Percentiles rank a stretch among this genome's conserved stretches.
Evolutionary conservation across 2,113 vertebrate species (phyloP).

Genomic region (Protobothrops mucrosquamatus): DNA sequence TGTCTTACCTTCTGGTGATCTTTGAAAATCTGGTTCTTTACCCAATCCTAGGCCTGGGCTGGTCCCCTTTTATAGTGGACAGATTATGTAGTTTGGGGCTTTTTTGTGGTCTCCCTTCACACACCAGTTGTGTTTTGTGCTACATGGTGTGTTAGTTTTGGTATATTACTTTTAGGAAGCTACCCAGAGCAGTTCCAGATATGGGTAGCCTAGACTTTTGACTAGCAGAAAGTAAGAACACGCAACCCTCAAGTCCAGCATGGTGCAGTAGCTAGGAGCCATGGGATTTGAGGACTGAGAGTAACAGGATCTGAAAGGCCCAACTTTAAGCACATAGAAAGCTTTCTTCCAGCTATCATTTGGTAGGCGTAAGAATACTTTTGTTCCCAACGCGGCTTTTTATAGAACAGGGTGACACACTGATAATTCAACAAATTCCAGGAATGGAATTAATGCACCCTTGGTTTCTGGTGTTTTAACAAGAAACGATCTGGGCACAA

Average conservation of each 20-base stretch:
- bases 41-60: neutral
- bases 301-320: neutral
- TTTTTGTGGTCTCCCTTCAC: neutral
- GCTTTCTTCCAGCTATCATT: neutral
- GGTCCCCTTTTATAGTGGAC: neutral
- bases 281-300: neutral
- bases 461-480: neutral
- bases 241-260: neutral
- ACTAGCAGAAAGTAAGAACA: neutral
- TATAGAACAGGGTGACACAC: neutral
- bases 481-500: neutral
- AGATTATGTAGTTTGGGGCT: neutral
- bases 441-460: neutral
- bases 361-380: neutral
- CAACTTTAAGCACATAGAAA: neutral
- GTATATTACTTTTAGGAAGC: neutral
- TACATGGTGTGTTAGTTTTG: neutral
- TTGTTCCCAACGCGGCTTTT: neutral
- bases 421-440: neutral
- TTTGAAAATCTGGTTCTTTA: neutral
- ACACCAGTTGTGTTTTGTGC: neutral
- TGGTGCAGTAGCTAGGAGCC: neutral
- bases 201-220: neutral
- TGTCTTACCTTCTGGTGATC: neutral
- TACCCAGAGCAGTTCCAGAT: neutral